Conservation (phyloP, 2,888 invertebrate species). For the Teleogryllus oceanicus region DNA sequence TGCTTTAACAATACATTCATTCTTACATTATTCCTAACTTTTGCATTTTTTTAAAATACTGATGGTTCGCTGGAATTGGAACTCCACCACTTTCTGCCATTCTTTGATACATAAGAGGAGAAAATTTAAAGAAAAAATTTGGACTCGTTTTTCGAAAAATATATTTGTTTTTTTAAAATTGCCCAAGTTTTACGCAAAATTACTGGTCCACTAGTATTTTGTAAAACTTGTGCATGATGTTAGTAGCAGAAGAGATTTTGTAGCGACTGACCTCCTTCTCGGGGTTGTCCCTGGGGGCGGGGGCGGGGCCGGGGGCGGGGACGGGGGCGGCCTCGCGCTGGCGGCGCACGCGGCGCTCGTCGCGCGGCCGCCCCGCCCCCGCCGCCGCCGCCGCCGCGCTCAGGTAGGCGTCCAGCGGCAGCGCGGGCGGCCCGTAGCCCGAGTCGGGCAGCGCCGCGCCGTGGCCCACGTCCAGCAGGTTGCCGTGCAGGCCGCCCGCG, state of each 20-base stretch:
- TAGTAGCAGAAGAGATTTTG: background rate
- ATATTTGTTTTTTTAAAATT: too few species aligned
- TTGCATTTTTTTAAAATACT: too few species aligned
- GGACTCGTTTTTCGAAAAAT: too few species aligned
- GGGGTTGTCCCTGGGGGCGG: slow-evolving; percentile 46
- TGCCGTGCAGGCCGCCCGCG: background rate
- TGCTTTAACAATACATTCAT: too few species aligned
- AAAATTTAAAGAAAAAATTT: too few species aligned
- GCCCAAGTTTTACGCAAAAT: too few species aligned
- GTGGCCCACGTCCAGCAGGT: background rate
- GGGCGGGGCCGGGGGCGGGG: slow-evolving; percentile 49
- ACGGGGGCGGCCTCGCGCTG: slow-evolving; percentile 57
- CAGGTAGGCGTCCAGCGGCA: slow-evolving; percentile 61
- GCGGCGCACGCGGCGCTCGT: slow-evolving; percentile 67
- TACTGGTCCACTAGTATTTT: too few species aligned
- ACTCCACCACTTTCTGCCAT: too few species aligned
- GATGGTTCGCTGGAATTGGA: too few species aligned
- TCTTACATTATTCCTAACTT: too few species aligned
- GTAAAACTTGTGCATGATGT: background rate
- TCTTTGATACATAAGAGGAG: too few species aligned
- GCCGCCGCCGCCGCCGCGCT: slow-evolving; percentile 50
- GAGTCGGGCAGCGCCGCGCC: slow-evolving; percentile 51
- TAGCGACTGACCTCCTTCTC: slow-evolving; percentile 62
- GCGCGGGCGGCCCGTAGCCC: slow-evolving; percentile 68
- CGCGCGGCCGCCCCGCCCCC: slow-evolving; percentile 60